phyloP scores from a whole-genome alignment of 1,140 invertebrate genomes.

The Gyrodactylus salaris region DNA sequence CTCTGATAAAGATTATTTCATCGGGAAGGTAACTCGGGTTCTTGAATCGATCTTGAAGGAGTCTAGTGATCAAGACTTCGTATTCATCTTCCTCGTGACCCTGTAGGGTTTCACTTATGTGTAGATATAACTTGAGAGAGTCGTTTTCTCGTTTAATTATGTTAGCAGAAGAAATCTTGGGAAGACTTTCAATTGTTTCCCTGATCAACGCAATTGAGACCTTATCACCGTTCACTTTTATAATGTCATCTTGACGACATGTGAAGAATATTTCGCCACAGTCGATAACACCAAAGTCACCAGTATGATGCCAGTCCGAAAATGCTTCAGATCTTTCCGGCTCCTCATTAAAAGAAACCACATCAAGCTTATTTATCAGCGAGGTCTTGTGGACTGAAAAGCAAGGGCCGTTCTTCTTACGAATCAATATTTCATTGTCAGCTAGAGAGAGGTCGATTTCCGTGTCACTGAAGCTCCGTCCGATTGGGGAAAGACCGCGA shows the following conservation, averaged over 20 bases:
- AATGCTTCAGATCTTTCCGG: not conserved
- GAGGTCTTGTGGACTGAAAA: not conserved
- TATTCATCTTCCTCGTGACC: not conserved
- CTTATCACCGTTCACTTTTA: not conserved
- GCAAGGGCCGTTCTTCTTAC: not conserved
- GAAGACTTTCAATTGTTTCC: not conserved
- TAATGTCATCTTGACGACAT: not conserved
- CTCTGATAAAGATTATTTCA: not conserved
- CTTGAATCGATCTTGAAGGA: not conserved
- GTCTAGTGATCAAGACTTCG: not conserved
- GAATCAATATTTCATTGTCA: not conserved
- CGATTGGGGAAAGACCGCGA: not conserved
- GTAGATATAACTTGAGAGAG: not conserved
- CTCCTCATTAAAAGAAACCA: not conserved
- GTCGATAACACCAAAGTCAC: not conserved
- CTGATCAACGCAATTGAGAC: not conserved
- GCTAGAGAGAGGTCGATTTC: not conserved
- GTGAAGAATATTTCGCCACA: not conserved
- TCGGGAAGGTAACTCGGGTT: not conserved
- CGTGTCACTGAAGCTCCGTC: not conserved
- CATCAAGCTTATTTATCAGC: not conserved
- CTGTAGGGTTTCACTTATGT: not conserved
- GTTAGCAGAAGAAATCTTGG: not conserved
- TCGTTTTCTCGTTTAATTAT: not conserved
- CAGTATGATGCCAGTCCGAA: not conserved